phyloP scores from a whole-genome alignment of 64 coral and sea anemone genomes.

The Montipora sp. region DNA sequence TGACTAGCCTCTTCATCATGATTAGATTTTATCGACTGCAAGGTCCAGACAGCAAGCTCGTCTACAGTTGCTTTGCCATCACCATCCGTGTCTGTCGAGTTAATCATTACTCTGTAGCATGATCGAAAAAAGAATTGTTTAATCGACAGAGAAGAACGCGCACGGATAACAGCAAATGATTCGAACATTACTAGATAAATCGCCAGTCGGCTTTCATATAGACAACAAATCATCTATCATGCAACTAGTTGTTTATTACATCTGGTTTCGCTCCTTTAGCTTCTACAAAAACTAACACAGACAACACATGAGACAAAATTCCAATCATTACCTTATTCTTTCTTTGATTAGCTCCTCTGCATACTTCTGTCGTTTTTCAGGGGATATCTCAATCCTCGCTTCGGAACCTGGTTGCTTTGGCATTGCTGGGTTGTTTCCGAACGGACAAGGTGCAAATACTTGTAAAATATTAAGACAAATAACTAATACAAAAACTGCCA shows the following conservation, averaged over 20 bases:
- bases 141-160: not conserved
- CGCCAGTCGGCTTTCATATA: no score
- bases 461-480: not conserved
- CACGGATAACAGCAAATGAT: not conserved
- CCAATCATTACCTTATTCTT: not conserved
- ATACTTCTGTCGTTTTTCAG: not conserved
- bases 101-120: conserved; percentile 5
- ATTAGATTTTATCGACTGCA: not conserved
- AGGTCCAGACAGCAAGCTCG: conserved; percentile 18
- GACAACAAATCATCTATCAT: no score
- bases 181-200: no score
- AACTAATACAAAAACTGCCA: not conserved
- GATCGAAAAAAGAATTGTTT: not conserved
- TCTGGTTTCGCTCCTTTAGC: no score
- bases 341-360: no score
- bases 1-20: conserved; percentile 6
- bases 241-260: no score
- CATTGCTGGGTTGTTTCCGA: not conserved
- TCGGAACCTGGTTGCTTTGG: no score
- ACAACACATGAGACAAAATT: not conserved
- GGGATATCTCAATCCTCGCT: no score
- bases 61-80: conserved; percentile 34
- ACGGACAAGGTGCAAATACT: not conserved
- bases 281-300: not conserved
- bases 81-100: conserved; percentile 3